Base-by-base conservation (phyloP, 2,113 vertebrate genomes). In the Pachyramphus minor region DNA sequence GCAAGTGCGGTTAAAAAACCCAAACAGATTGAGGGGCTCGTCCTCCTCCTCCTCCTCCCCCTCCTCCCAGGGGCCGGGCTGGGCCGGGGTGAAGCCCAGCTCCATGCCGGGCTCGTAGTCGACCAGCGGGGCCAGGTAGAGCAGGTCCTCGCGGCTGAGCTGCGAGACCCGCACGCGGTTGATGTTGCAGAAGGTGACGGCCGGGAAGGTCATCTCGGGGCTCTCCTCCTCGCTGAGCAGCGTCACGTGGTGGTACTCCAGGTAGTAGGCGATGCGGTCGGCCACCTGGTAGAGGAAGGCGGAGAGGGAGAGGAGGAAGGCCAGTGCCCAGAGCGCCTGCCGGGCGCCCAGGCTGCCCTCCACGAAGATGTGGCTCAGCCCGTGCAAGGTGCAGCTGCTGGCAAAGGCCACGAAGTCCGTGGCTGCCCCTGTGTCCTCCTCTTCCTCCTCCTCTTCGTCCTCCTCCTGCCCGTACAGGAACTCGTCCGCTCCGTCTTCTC, bases 121-220 rank as follows among this genome's bases (percentile, higher is more conserved):
- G 35, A 99, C 87, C 87, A 99, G 97, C 2, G 99, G 98, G 5
- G 98, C 98, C 97, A 99, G 97, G 95, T 99, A 99, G 85, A 99
- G 98, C 97, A 99, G 91, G 93, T 99, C 99, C 1, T 98, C 95
- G 78, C 97, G 98, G 96, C 98, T 99, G 96, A 99, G 98, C 98
- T 99, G 99, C 9, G 99, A 99, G 69, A 98, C 95, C 25, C 99
- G 98, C 66, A 99, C 93, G 0, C 97, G 98, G 92, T 99, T 99
- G 97, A 98, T 98, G 97, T 99, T 99, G 94, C 99, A 99, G 50
- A 99, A 75, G 45, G 99, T 99, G 96, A 99, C 87, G 1, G 99
- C 98, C 0, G 99, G 99, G 95, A 99, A 99, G 73, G 97, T 97
- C 97, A 99, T 98, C 92, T 97, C 95, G 0, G 94, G 85, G 91